These are phyloP conservation scores for Cepaea nemoralis DNA, from an alignment of 1,140 invertebrate genomes.

Conservation along the genomic window DNA sequence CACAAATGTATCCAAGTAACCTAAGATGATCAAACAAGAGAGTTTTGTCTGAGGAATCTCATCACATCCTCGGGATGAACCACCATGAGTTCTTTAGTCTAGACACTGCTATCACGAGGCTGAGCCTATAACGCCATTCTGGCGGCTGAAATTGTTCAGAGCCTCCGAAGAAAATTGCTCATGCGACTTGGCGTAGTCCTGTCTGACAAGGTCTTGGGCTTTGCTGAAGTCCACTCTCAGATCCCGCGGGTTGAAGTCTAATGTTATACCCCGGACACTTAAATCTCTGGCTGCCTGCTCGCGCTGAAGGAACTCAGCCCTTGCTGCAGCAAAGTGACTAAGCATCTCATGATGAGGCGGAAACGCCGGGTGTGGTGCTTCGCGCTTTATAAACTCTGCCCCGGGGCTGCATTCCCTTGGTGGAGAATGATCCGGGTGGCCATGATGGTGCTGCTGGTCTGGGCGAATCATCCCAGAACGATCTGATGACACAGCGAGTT, in stretches of 20 bases:
- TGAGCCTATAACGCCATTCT: conserved; percentile 35
- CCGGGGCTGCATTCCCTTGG: conserved; percentile 15
- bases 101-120: conserved; percentile 33
- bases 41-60: too few relatives aligned
- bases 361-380: conserved; percentile 32
- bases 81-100: too few relatives aligned
- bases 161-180: conserved; percentile 28
- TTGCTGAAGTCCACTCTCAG: conserved; percentile 36
- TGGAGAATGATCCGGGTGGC: conserved; percentile 4
- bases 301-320: conserved; percentile 33
- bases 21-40: too few relatives aligned
- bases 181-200: conserved; percentile 26
- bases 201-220: conserved; percentile 35
- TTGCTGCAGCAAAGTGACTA: conserved; percentile 36
- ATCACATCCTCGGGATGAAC: too few relatives aligned
- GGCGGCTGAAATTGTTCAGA: conserved; percentile 10
- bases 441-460: not conserved
- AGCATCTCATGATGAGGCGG: conserved; percentile 34
- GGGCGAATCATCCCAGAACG: conserved; percentile 15
- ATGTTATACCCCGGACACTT: not conserved
- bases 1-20: too few relatives aligned
- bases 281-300: conserved; percentile 27
- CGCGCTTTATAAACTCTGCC: conserved; percentile 34
- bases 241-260: conserved; percentile 22
- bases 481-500: conserved; percentile 21